Conservation (phyloP, 2,888 invertebrate genomes). For the Drosophila testacea region DNA sequence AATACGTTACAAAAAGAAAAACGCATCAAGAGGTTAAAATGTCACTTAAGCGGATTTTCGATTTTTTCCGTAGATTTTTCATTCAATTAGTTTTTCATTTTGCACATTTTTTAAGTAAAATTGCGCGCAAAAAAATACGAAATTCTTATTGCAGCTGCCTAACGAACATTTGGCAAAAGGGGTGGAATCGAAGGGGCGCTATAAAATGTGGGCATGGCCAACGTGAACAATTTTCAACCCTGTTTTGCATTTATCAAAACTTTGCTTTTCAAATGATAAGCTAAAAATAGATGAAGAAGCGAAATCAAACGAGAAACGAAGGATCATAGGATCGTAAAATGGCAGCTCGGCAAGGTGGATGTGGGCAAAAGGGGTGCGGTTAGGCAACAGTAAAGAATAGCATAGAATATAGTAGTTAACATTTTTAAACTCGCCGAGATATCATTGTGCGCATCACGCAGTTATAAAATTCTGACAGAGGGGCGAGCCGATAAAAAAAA, state of each 20-base stretch:
- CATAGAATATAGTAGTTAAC: slow-evolving; percentile 5
- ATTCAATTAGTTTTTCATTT: slow-evolving; percentile 52
- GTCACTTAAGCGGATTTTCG: slow-evolving; percentile 74
- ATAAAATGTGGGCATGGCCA: slow-evolving; percentile 55
- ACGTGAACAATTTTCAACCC: slow-evolving; percentile 62
- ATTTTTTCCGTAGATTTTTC: slow-evolving; percentile 41
- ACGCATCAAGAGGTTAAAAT: slow-evolving; percentile 73
- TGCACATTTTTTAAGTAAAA: slow-evolving; percentile 56
- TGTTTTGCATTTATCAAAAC: slow-evolving; percentile 67
- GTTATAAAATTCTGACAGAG: slow-evolving; percentile 10
- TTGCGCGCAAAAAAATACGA: slow-evolving; percentile 58
- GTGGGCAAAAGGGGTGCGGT: slow-evolving; percentile 53
- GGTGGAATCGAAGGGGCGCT: slow-evolving; percentile 56
- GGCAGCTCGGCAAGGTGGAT: slow-evolving; percentile 24
- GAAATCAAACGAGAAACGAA: slow-evolving; percentile 45
- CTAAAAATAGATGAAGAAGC: slow-evolving; percentile 46
- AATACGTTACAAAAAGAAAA: slow-evolving; percentile 70
- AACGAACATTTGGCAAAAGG: slow-evolving; percentile 46
- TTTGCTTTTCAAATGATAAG: slow-evolving; percentile 57
- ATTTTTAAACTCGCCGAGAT: slow-evolving; percentile 27
- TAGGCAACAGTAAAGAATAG: slow-evolving; percentile 9
- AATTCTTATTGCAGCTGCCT: slow-evolving; percentile 62
- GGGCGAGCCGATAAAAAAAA: slow-evolving; percentile 30
- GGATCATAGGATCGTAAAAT: slow-evolving; percentile 39
- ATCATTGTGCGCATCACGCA: slow-evolving; percentile 71